Conservation (phyloP, 1,140 invertebrate genomes). For the Agrypnia vestita region DNA sequence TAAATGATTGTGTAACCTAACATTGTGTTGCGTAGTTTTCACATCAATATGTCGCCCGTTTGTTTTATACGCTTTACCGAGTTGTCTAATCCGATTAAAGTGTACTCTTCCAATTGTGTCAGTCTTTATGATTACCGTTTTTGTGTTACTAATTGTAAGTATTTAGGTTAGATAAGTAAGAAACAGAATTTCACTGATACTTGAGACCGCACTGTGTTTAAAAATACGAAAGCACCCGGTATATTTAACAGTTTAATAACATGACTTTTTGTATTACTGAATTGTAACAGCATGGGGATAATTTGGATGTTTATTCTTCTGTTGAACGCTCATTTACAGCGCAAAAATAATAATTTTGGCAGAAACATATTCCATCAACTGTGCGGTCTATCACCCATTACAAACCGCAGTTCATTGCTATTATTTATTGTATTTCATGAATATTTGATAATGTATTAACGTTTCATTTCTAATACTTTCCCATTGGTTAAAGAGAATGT, state of each 20-base stretch:
- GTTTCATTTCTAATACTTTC: too few relatives aligned
- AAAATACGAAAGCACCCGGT: conserved; percentile 22
- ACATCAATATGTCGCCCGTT: background rate
- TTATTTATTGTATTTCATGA: too few relatives aligned
- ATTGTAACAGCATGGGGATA: conserved; percentile 30
- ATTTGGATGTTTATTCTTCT: background rate
- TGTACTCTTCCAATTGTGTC: conserved; percentile 19
- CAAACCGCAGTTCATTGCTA: too few relatives aligned
- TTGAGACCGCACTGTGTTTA: conserved; percentile 18
- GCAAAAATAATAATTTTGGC: too few relatives aligned
- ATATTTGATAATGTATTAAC: too few relatives aligned
- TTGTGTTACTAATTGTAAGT: conserved; percentile 19
- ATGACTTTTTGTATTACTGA: background rate
- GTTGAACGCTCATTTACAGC: too few relatives aligned
- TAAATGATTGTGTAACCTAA: conserved; percentile 40
- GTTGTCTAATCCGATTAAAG: conserved; percentile 3
- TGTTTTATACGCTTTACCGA: too few relatives aligned
- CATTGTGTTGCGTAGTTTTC: conserved; percentile 44
- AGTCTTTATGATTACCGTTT: background rate
- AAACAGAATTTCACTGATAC: conserved; percentile 11
- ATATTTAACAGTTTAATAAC: background rate
- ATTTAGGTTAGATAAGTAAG: conserved; percentile 22
- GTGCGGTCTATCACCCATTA: too few relatives aligned
- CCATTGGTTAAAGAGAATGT: too few relatives aligned
- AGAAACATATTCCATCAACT: too few relatives aligned